Percentiles rank a stretch among this genome's conserved stretches.
Conservation (phyloP, 23 tunicate species). For the Halocynthia roretzi region DNA sequence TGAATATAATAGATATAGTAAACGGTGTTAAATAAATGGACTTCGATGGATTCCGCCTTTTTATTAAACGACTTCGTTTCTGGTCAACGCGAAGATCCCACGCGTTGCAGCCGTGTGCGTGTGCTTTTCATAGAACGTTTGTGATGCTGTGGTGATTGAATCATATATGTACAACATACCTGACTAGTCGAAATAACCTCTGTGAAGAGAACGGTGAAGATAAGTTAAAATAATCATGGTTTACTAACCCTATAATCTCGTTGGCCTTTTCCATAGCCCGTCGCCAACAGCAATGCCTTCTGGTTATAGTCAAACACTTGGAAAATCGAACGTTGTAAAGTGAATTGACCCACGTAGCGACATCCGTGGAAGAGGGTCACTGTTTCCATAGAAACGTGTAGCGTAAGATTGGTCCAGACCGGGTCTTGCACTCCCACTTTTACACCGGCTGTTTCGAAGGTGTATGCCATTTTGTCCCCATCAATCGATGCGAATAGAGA, state of each 20-base stretch:
- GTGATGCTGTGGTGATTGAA: too few relatives aligned
- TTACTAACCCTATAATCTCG: conserved; percentile 12
- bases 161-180: too few relatives aligned
- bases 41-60: too few relatives aligned
- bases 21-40: too few relatives aligned
- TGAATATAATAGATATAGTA: too few relatives aligned
- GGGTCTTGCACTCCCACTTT: not conserved
- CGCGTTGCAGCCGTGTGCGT: too few relatives aligned
- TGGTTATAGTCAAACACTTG: conserved; percentile 5
- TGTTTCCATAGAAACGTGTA: not conserved
- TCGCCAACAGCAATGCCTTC: conserved; percentile 13
- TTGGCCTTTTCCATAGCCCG: conserved; percentile 9
- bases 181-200: too few relatives aligned
- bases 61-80: too few relatives aligned
- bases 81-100: too few relatives aligned
- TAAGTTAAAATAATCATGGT: too few relatives aligned
- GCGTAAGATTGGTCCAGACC: conserved; percentile 13
- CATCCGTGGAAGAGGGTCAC: conserved; percentile 13
- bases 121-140: too few relatives aligned
- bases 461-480: not conserved
- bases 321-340: not conserved
- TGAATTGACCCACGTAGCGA: conserved; percentile 3
- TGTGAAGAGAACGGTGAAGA: too few relatives aligned
- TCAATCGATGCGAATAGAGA: not conserved
- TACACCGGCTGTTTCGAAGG: not conserved